Conservation (phyloP, 2,113 vertebrate species). For the Brienomyrus longianalis region DNA sequence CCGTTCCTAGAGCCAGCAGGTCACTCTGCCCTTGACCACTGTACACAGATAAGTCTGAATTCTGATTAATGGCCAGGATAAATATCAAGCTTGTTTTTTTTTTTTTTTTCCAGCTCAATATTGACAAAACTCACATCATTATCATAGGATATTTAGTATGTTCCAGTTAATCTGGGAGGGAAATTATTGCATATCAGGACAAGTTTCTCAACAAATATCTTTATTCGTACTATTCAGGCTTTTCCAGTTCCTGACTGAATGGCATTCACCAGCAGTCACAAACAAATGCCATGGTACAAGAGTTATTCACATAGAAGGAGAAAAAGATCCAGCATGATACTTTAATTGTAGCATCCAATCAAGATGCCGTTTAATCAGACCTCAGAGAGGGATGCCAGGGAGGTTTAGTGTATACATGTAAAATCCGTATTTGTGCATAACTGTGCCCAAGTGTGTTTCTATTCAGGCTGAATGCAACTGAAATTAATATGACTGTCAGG, state of each 20-base stretch:
- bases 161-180: not conserved
- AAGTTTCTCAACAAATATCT: not conserved
- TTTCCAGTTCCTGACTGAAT: not conserved
- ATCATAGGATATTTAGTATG: not conserved
- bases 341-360: not conserved
- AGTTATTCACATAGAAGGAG: not conserved
- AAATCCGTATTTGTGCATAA: not conserved
- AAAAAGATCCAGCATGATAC: not conserved
- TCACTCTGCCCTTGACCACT: not conserved
- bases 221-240: not conserved
- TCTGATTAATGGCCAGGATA: not conserved
- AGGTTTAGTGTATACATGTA: not conserved
- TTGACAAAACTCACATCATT: not conserved
- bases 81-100: not conserved
- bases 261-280: not conserved
- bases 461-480: not conserved
- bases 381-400: not conserved
- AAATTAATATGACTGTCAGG: not conserved
- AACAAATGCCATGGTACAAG: not conserved
- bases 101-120: not conserved
- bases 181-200: not conserved
- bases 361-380: not conserved
- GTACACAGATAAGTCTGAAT: not conserved
- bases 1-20: not conserved
- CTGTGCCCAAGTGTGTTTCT: not conserved